Evolutionary conservation across 2,797 vertebrate genomes (phyloP), one percentile per base, ranked within the genome.

Genomic region (Neosalanx taihuensis): DNA sequence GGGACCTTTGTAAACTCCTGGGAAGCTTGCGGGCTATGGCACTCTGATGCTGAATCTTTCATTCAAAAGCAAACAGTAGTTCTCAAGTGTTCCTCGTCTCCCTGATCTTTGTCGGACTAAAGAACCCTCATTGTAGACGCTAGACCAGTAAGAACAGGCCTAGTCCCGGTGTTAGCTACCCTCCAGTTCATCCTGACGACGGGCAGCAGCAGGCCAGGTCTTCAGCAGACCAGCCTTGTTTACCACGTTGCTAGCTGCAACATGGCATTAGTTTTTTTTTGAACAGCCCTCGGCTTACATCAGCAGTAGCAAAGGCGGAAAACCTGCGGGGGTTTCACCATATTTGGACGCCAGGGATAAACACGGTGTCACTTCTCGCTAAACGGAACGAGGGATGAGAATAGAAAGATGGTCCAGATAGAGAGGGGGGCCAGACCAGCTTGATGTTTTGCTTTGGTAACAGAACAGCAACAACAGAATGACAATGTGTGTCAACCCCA

Each of bases 241-340:
- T 83, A 79, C 70, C 1, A 70, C 18, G 82, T 84, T 83, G 79
- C 78, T 86, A 83, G 69, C 74, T 78, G 72, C 72, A 78, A 74
- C 64, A 35, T 46, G 63, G 37, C 76, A 26, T 26, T 26, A 26
- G 71, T 71, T 80, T 74, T 57, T 23, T 20, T 66, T 72, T 62
- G 62, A 7, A 20, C 17, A 20, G 7, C 57, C 41, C 77, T 57
- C 70, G 37, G 69, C 23, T 61, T 84, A 84, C 79, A 63, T 83
- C 70, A 82, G 59, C 71, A 56, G n/a, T 73, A 33, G 71, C 79
- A 49, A 72, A 73, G 37, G 37, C 80, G 71, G 65, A 59, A 78
- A 71, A 77, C 73, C 71, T 67, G 63, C 49, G 68, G 37, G 53
- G 70, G 67, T 72, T 72, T 73, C 72, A 78, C 59, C 70, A 78